Evolutionary conservation across 2,888 invertebrate genomes (phyloP), one percentile per base, ranked within the genome.

Genomic region (Plusia festucae): DNA sequence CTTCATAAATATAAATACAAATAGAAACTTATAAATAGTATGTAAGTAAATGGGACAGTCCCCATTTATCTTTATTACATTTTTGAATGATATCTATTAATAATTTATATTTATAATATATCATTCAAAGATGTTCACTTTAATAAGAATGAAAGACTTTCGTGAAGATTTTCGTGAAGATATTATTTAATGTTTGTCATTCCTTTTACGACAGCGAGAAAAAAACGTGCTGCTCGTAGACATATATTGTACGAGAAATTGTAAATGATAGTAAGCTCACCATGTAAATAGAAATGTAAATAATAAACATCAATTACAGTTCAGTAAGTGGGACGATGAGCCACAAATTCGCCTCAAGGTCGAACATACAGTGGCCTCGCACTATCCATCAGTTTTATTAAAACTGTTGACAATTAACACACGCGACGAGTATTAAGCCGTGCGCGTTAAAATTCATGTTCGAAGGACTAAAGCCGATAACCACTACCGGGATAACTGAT

Each of bases 281-380:
- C 40, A 44, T 44, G 44, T 57, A 30, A 6, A 51, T 30, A 24
- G 46, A 60, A 44, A 73, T 60, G 18, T 63, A 53, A 69, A 52
- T 60, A 62, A 65, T 74, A 34, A 54, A 70, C 60, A 60, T 54
- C 65, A 55, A 82, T 81, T 83, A 76, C 16, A 53, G 58, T 60
- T 68, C 58, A 16, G 53, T 76, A 85, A 83, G 65, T 83, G 79
- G 66, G 56, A 57, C 77, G 73, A 83, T 83, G 82, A 82, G 78
- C 69, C 71, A 69, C 76, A 78, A 84, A 82, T 82, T 77, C 49
- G 76, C 76, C 60, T 81, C 82, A 85, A 86, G 87, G 87, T 82
- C 72, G 75, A 51, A 58, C 62, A 73, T 70, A 70, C 68, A 64
- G 53, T 66, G 73, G 70, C 81, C 81, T 74, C 78, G 60, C 70